Conservation (phyloP, 2,797 vertebrate genomes). For the Typhlichthys eigenmanni region DNA sequence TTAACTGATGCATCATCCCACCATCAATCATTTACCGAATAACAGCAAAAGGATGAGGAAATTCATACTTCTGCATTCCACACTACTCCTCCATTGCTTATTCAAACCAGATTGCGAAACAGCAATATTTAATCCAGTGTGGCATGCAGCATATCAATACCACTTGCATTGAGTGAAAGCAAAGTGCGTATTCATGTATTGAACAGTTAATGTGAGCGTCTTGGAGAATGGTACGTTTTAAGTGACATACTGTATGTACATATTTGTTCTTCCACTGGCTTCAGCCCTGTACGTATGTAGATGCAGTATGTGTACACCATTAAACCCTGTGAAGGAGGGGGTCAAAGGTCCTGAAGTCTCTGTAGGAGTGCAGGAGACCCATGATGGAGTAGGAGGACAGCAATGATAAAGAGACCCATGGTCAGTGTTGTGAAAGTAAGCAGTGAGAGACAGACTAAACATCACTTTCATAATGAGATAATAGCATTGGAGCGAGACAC, state of each 20-base stretch:
- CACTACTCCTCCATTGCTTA: too few species aligned
- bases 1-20: too few species aligned
- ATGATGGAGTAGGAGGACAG: constrained; percentile 35
- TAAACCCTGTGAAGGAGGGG: constrained; percentile 28
- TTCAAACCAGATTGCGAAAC: too few species aligned
- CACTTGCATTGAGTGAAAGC: too few species aligned
- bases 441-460: constrained; percentile 70
- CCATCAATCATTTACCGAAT: too few species aligned
- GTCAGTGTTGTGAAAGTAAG: constrained; percentile 43
- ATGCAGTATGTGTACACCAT: constrained; percentile 38
- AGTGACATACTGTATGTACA: neutral
- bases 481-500: constrained; percentile 35
- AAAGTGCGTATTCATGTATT: too few species aligned
- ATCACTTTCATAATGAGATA: constrained; percentile 50
- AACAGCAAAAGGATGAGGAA: too few species aligned
- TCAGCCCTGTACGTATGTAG: constrained; percentile 7
- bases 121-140: too few species aligned
- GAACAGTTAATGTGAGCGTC: too few species aligned
- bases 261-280: neutral
- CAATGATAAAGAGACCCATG: constrained; percentile 21
- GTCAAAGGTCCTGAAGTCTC: constrained; percentile 5
- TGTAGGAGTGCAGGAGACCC: constrained; percentile 16
- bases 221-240: constrained; percentile 10
- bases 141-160: too few species aligned
- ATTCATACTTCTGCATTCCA: too few species aligned